A percentile compares a stretch with the other conserved stretches of the same genome.
Conservation (phyloP, 2,888 invertebrate species). For the Pollenia griseotomentosa region DNA sequence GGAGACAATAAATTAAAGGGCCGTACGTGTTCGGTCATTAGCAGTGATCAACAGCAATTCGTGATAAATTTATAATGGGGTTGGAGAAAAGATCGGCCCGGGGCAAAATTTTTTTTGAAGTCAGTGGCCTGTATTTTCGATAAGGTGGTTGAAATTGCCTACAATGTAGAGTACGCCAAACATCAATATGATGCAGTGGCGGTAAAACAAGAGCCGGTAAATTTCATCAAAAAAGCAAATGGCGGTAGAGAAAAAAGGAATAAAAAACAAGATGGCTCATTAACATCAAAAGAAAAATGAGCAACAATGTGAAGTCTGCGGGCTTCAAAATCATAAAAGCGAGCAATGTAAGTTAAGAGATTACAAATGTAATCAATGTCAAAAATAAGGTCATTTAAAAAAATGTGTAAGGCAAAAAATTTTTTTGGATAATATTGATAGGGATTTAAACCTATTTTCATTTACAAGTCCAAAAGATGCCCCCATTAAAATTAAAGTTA, state of each 20-base stretch:
- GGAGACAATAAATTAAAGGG: conserved; percentile 70
- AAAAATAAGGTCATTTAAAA: conserved; percentile 69
- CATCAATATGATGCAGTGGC: conserved; percentile 58
- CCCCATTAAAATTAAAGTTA: no score
- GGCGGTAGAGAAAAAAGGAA: conserved; percentile 10
- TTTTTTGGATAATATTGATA: no score
- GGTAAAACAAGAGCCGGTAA: conserved; percentile 43
- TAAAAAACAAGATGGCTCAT: conserved; percentile 18
- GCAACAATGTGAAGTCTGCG: conserved; percentile 44
- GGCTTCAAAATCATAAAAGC: conserved; percentile 62
- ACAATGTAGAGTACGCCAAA: conserved; percentile 57
- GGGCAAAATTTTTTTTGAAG: conserved; percentile 72
- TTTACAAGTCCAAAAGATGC: no score
- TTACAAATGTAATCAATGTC: conserved; percentile 63
- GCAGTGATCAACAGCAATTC: conserved; percentile 48
- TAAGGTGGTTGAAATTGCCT: conserved; percentile 64
- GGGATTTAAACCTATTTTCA: no score
- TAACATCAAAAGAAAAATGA: neutral
- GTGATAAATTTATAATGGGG: conserved; percentile 68
- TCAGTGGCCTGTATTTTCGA: conserved; percentile 50
- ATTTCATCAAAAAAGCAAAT: conserved; percentile 29
- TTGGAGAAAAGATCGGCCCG: conserved; percentile 66
- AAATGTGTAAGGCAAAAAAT: conserved; percentile 63
- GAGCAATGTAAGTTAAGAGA: conserved; percentile 59
- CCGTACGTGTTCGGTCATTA: conserved; percentile 69